Base-by-base conservation (phyloP, 2,888 invertebrate species). In the Aspidiotus rigidus region DNA sequence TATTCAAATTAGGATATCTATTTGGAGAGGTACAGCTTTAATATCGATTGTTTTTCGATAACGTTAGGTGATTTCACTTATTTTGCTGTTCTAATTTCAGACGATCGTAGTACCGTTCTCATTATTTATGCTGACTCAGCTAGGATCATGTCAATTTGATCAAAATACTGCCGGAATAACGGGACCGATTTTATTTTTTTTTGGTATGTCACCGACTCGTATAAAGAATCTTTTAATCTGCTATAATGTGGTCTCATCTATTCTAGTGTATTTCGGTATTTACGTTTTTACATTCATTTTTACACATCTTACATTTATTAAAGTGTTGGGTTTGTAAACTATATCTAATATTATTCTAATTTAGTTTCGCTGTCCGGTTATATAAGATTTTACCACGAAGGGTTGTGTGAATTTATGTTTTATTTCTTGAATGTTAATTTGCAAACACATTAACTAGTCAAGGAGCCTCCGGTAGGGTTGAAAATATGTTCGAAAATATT, bases 161-260 rank as follows among this genome's bases (percentile, higher is more conserved):
- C 67, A 67, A 49, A 57, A 67, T 39, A 40, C 44, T 44, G 39
- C 59, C 2, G 67, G 67, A 15, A 67, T 67, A 39, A 57, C 57
- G n/a, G 67, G 67, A 13, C 67, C 67, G 15, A 49, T 67, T 28
- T 53, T 67, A 8, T 44, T 67, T 11, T 67, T 67, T 15, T 7
- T 67, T n/a, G 67, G 67, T 15, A 10, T 67, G 9, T 67, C 67
- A 10, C 67, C 67, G 1, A 67, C 42, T 7, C 56, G 49, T 39
- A 60, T 57, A 10, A 67, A 60, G n/a, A 67, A 67, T 49, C 59
- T 67, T 11, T 53, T 67, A 7, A 49, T 67, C 10, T 67, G 67
- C 15, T 67, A 67, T 49, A 67, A 67, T 16, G 67, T 67, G 49
- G 67, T 67, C 39, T 60, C 67, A 17, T 67, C 67, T 9, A 67